Evolutionary conservation across 2,113 vertebrate genomes (phyloP).

Genomic region (Thalassarche chlororhynchos): DNA sequence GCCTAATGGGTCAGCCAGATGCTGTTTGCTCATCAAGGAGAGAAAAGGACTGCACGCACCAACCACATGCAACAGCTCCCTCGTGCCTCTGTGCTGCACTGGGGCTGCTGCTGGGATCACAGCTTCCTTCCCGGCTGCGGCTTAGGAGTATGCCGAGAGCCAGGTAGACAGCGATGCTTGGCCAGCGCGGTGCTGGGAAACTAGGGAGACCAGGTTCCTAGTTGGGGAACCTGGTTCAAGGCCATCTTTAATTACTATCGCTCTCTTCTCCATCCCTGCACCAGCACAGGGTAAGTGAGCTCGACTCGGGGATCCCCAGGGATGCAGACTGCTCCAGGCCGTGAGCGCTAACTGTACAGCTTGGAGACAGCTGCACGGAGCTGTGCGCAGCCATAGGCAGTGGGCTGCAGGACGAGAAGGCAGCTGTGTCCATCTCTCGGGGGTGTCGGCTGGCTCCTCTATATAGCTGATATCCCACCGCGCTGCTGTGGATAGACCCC

Average conservation of each 20-base stretch:
- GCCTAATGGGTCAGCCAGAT: slow-evolving; percentile 5
- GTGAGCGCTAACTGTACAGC: not conserved
- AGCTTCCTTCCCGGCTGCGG: not conserved
- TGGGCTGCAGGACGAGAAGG: not conserved
- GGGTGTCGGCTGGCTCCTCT: not conserved
- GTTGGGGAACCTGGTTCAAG: not conserved
- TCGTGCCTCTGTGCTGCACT: accelerated
- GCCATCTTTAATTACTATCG: not conserved
- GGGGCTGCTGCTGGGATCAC: accelerated
- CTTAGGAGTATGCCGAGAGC: not conserved
- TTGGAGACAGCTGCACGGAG: not conserved
- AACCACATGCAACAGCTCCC: accelerated
- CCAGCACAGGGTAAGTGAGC: not conserved
- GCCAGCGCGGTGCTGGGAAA: not conserved
- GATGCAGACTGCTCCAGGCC: not conserved
- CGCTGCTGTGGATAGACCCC: not conserved
- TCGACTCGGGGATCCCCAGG: accelerated
- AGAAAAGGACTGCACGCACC: not conserved
- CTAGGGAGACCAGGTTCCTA: not conserved
- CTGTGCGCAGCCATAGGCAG: not conserved
- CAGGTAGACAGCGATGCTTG: accelerated
- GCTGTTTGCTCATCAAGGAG: not conserved
- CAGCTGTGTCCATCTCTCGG: not conserved
- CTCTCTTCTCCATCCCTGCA: not conserved
- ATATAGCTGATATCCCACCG: not conserved